These are phyloP conservation scores for Labeo catla DNA, from an alignment of 2,113 vertebrate species.

Conservation along the genomic window DNA sequence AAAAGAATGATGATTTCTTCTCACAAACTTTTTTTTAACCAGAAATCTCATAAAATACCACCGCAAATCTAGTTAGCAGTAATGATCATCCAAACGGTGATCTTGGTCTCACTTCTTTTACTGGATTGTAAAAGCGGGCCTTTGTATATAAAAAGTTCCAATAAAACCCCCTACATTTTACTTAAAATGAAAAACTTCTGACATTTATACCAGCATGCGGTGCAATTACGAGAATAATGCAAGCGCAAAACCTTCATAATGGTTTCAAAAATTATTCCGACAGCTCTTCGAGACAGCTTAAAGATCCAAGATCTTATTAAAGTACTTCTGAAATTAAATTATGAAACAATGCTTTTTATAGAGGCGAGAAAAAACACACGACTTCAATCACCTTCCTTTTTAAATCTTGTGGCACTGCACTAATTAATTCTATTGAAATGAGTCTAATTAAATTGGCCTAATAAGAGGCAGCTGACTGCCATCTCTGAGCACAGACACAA, in stretches of 20 bases:
- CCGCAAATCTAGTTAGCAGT: slow-evolving; percentile 37
- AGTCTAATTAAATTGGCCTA: slow-evolving; percentile 74
- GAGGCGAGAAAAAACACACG: slow-evolving; percentile 56
- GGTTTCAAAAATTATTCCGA: slow-evolving; percentile 49
- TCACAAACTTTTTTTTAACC: neutral
- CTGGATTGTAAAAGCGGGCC: slow-evolving; percentile 8
- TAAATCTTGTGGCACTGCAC: slow-evolving; percentile 64
- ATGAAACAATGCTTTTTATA: slow-evolving; percentile 69
- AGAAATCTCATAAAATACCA: slow-evolving; percentile 19
- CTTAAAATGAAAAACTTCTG: slow-evolving; percentile 27
- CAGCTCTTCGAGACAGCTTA: slow-evolving; percentile 37
- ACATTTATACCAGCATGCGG: slow-evolving; percentile 46
- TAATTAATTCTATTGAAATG: slow-evolving; percentile 77
- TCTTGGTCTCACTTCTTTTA: slow-evolving; percentile 24
- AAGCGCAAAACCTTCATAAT: slow-evolving; percentile 59
- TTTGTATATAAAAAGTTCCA: slow-evolving; percentile 33
- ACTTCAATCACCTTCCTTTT: slow-evolving; percentile 69
- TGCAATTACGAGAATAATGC: slow-evolving; percentile 51
- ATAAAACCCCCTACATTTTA: slow-evolving; percentile 14
- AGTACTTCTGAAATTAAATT: slow-evolving; percentile 67
- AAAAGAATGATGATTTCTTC: neutral
- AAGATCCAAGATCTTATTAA: slow-evolving; percentile 64
- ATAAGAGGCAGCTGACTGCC: slow-evolving; percentile 68
- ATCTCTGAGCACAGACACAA: slow-evolving; percentile 59
- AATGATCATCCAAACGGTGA: slow-evolving; percentile 33